Evolutionary conservation across 1,140 invertebrate genomes (phyloP).

Genomic region (Eriosoma lanigerum): DNA sequence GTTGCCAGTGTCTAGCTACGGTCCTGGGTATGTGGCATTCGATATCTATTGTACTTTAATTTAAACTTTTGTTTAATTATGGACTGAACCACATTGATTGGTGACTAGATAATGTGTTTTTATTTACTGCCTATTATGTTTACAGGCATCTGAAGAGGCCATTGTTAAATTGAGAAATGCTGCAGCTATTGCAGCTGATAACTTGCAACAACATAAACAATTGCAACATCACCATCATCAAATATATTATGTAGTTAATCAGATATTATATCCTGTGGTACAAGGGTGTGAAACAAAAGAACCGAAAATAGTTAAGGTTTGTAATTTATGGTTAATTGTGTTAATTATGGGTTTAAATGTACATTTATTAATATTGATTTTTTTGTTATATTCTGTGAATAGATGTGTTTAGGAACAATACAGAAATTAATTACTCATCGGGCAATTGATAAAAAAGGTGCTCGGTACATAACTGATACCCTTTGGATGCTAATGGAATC

Average conservation of each 20-base stretch:
- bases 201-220: slow-evolving; percentile 66
- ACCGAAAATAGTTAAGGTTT: slow-evolving; percentile 89
- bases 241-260: slow-evolving; percentile 78
- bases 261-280: slow-evolving; percentile 95
- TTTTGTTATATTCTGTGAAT: slow-evolving; percentile 54
- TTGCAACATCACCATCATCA: slow-evolving; percentile 60
- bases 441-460: slow-evolving; percentile 83
- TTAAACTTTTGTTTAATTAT: no score
- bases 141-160: slow-evolving; percentile 91
- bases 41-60: no score
- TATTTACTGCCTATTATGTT: slow-evolving; percentile 56
- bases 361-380: background rate
- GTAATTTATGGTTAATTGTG: background rate
- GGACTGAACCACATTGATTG: no score
- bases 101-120: no score
- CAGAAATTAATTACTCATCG: slow-evolving; percentile 81
- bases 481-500: slow-evolving; percentile 91
- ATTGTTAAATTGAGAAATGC: slow-evolving; percentile 85
- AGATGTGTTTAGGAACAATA: slow-evolving; percentile 90
- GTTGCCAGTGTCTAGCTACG: no score
- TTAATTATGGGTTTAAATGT: background rate
- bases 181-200: slow-evolving; percentile 60
- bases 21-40: no score
- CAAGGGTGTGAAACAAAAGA: slow-evolving; percentile 98
- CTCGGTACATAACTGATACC: slow-evolving; percentile 88